Evolutionary conservation across 2,113 vertebrate species (phyloP).

Genomic region (Protobothrops mucrosquamatus): DNA sequence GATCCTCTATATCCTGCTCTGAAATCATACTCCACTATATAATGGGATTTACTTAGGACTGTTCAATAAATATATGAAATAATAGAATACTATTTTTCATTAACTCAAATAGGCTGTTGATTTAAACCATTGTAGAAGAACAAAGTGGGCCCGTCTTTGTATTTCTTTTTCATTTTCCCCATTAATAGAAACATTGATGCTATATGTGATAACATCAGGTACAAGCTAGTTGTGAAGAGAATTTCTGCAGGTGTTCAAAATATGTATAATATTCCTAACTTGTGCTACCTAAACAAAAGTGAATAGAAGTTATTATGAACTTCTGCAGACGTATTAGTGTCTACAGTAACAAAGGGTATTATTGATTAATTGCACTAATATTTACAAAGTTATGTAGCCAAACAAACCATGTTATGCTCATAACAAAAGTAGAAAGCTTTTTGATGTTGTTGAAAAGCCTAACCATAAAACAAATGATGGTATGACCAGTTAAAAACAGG

Average conservation of each 20-base stretch:
- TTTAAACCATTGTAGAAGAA: accelerated
- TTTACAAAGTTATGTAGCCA: neutral
- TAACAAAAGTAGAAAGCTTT: neutral
- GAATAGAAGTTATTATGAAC: neutral
- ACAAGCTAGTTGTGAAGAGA: neutral
- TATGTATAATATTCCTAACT: neutral
- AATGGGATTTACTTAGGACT: neutral
- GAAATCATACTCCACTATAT: neutral
- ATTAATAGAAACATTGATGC: slow-evolving; percentile 12
- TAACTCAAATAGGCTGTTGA: neutral
- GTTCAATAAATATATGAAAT: neutral
- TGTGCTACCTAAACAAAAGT: neutral
- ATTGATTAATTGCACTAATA: neutral
- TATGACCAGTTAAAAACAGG: neutral
- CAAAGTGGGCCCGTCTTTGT: neutral
- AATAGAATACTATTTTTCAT: neutral
- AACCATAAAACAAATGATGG: neutral
- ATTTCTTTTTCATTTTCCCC: slow-evolving; percentile 17
- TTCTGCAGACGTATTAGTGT: neutral
- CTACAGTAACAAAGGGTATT: neutral
- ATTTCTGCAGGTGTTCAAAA: neutral
- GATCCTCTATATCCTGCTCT: neutral
- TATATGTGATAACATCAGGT: neutral
- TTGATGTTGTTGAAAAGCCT: neutral
- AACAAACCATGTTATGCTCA: neutral